phyloP scores from a whole-genome alignment of 2,888 invertebrate genomes.

The Osmoderma eremita region DNA sequence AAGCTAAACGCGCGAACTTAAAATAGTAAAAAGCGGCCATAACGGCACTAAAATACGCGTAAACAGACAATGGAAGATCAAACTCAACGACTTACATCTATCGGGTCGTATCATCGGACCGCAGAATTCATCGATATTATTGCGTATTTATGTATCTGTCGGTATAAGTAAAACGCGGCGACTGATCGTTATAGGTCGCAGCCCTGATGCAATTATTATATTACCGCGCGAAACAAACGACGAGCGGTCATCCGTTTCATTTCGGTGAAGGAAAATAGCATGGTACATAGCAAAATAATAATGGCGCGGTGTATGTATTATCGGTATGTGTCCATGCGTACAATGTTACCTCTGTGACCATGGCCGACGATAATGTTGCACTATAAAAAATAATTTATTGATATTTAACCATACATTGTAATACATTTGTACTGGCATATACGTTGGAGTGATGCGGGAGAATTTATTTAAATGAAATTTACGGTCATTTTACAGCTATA shows the following conservation, averaged over 20 bases:
- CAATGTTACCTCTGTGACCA: conserved; percentile 11
- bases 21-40: conserved; percentile 16
- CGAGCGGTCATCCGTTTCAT: not conserved
- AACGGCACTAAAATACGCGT: conserved; percentile 28
- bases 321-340: not conserved
- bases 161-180: not conserved
- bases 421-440: not conserved
- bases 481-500: conserved; percentile 18
- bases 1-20: conserved; percentile 15
- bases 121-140: not conserved
- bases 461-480: conserved; percentile 28
- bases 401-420: conserved; percentile 33
- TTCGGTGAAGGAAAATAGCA: not conserved
- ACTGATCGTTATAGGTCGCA: not conserved
- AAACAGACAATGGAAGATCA: conserved; percentile 34
- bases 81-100: not conserved
- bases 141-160: not conserved
- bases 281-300: not conserved
- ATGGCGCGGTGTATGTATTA: not conserved
- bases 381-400: conserved; percentile 25
- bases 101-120: not conserved
- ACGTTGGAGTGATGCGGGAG: conserved; percentile 4
- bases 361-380: conserved; percentile 10
- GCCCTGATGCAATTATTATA: not conserved
- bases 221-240: not conserved